These are phyloP conservation scores for Paradoxurus hermaphroditus DNA, from an alignment of 2,113 vertebrate species.

Conservation along the genomic window DNA sequence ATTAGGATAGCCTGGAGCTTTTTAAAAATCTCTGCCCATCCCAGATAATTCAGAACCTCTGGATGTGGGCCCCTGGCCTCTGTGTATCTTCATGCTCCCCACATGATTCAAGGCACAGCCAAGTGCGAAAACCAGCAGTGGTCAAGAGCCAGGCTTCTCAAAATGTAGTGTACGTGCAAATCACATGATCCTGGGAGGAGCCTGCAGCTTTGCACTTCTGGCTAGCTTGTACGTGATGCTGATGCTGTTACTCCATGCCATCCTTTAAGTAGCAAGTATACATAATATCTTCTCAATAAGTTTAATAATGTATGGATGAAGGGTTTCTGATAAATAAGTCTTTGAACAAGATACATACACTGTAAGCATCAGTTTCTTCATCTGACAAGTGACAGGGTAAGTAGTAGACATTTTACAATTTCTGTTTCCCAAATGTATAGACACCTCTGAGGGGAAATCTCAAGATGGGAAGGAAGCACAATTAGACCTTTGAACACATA, in stretches of 20 bases:
- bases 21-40: neutral
- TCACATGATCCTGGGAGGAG: neutral
- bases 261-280: neutral
- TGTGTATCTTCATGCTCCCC: neutral
- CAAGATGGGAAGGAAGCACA: neutral
- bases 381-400: neutral
- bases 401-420: neutral
- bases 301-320: neutral
- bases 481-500: neutral
- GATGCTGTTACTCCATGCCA: neutral
- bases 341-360: neutral
- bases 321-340: neutral
- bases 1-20: neutral
- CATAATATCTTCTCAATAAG: neutral
- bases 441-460: neutral
- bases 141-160: neutral
- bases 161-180: fast-evolving
- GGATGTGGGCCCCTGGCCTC: neutral
- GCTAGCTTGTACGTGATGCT: neutral
- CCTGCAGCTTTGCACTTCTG: neutral
- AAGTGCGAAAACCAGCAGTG: neutral
- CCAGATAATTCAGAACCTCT: neutral
- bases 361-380: neutral
- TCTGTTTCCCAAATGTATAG: neutral
- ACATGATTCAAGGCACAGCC: neutral